These are phyloP conservation scores for Tonatia bakeri DNA, from an alignment of 2,113 vertebrate species.

Conservation along the genomic window DNA sequence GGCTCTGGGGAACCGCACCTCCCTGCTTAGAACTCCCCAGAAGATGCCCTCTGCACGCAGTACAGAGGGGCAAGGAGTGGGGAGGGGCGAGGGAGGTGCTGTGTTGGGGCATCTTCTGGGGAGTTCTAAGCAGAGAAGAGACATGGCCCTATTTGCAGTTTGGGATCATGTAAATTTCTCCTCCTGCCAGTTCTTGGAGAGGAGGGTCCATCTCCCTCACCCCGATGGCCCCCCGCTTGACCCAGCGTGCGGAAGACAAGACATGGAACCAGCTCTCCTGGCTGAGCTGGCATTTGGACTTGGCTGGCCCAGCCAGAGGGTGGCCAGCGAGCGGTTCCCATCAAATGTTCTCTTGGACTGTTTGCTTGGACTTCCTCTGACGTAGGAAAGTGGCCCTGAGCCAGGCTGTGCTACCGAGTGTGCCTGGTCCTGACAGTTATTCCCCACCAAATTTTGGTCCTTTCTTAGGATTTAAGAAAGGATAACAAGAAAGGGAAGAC, in stretches of 20 bases:
- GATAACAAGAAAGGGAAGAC: background rate
- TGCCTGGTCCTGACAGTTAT: background rate
- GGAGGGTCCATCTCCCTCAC: background rate
- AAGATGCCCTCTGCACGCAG: no score
- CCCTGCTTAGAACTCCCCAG: no score
- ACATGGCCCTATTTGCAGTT: background rate
- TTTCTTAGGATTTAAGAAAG: background rate
- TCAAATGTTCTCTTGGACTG: background rate
- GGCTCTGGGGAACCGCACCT: background rate
- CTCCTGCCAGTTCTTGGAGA: background rate
- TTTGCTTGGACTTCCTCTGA: background rate
- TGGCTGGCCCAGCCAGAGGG: background rate
- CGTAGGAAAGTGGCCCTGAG: background rate
- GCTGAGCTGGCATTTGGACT: background rate
- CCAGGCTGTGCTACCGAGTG: background rate
- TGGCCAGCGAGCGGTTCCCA: background rate
- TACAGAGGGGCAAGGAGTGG: rapidly evolving
- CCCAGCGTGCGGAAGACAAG: background rate
- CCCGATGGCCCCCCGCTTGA: background rate
- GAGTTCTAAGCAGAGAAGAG: background rate
- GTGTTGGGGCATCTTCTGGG: background rate
- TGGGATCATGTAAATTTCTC: background rate
- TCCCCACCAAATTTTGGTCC: background rate
- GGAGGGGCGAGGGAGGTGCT: background rate
- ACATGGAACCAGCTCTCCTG: background rate